Percentiles rank a stretch among this genome's conserved stretches.
These are phyloP conservation scores for Zaprionus camerounensis DNA, from an alignment of 1,140 invertebrate genomes.

Conservation along the genomic window DNA sequence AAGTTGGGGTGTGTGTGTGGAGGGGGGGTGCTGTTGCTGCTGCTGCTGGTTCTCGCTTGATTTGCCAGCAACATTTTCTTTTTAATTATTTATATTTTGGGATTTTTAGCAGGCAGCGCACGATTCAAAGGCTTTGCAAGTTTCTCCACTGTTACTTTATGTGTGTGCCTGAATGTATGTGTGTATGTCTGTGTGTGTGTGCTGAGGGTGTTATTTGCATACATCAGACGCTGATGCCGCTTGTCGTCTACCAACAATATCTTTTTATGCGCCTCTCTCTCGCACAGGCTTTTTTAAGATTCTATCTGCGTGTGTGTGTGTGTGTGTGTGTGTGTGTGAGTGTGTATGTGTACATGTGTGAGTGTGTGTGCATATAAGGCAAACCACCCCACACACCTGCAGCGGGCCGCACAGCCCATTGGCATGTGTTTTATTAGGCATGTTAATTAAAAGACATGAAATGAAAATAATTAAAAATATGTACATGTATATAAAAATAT, in stretches of 20 bases:
- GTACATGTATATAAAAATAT: conserved; percentile 65
- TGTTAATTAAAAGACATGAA: conserved; percentile 84
- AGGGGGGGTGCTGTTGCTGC: conserved; percentile 10
- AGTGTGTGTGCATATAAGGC: conserved; percentile 23
- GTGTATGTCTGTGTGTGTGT: conserved; percentile 20
- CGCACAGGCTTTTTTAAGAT: neutral
- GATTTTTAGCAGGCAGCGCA: conserved; percentile 75
- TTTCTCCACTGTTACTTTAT: conserved; percentile 32
- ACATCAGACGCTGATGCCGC: conserved; percentile 59
- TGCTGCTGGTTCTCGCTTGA: conserved; percentile 61
- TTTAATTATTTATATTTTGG: conserved; percentile 83
- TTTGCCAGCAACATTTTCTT: conserved; percentile 81
- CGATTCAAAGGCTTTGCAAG: conserved; percentile 69
- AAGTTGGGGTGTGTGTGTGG: neutral
- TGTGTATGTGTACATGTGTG: neutral
- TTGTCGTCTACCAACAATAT: conserved; percentile 62
- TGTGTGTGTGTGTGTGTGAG: neutral
- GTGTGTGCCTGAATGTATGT: neutral
- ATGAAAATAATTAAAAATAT: conserved; percentile 83
- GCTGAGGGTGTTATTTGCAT: conserved; percentile 76
- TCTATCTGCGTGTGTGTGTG: neutral
- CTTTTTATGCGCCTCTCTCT: conserved; percentile 66
- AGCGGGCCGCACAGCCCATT: conserved; percentile 26
- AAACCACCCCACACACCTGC: conserved; percentile 21
- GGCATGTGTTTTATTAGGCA: conserved; percentile 83